Conservation (phyloP, 1,140 invertebrate genomes). For the Saccostrea cuccullata region DNA sequence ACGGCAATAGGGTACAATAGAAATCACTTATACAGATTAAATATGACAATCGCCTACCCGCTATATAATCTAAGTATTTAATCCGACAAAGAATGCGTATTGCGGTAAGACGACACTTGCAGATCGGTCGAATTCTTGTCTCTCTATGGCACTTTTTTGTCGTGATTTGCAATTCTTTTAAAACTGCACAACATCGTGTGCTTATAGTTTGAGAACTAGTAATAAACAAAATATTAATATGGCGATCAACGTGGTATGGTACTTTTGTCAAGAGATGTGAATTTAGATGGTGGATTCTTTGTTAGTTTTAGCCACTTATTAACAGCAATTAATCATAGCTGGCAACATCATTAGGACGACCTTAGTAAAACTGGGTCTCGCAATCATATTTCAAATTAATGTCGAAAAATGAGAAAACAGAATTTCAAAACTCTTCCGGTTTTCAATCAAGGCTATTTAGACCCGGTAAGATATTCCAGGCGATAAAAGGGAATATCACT, state of each 20-base stretch:
- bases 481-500: neutral
- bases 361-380: constrained; percentile 10
- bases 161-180: constrained; percentile 12
- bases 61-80: constrained; percentile 8
- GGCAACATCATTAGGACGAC: neutral
- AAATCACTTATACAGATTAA: constrained; percentile 33
- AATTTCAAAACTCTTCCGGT: constrained; percentile 12
- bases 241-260: neutral
- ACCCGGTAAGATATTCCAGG: neutral
- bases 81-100: neutral
- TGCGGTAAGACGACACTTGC: neutral
- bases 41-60: constrained; percentile 15
- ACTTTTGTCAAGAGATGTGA: neutral
- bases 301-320: constrained; percentile 17
- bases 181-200: neutral
- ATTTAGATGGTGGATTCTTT: neutral
- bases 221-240: neutral
- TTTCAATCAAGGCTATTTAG: neutral
- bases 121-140: neutral
- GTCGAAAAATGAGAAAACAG: neutral
- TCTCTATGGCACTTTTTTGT: neutral
- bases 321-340: constrained; percentile 25
- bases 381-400: constrained; percentile 15
- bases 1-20: neutral
- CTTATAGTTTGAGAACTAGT: neutral